Conservation (phyloP, 2,113 vertebrate species). For the Symphodus melops region DNA sequence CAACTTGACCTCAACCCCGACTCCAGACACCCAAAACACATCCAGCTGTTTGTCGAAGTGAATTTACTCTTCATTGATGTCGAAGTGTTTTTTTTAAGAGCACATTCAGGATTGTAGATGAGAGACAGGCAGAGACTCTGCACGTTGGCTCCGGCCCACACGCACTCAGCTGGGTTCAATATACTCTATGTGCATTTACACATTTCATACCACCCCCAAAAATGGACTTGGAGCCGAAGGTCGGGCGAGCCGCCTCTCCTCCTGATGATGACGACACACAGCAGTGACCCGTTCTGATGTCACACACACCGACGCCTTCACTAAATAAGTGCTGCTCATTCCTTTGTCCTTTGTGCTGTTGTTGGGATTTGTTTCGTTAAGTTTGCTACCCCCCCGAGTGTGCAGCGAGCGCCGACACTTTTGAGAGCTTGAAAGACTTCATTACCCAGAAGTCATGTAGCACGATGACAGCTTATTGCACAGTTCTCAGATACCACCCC, state of each 20-base stretch:
- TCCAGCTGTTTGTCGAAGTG: no score
- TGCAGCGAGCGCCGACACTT: background rate
- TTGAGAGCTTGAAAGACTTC: conserved; percentile 11
- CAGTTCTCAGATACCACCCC: background rate
- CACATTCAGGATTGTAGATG: no score
- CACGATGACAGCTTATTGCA: background rate
- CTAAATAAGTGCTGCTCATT: conserved; percentile 16
- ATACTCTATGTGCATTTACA: no score
- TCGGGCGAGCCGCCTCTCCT: background rate
- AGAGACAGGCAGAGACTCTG: no score
- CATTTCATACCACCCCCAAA: no score
- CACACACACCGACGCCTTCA: background rate
- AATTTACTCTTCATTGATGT: no score
- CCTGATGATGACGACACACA: conserved; percentile 16
- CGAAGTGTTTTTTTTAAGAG: no score
- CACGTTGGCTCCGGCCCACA: no score
- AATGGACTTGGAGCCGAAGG: no score
- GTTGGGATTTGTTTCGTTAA: conserved; percentile 24
- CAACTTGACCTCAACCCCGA: no score
- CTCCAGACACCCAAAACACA: no score
- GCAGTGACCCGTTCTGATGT: conserved; percentile 3
- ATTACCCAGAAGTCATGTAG: conserved; percentile 29
- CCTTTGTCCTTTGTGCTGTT: background rate
- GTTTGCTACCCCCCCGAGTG: background rate
- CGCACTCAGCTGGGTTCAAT: no score